Evolutionary conservation across 2,113 vertebrate species (phyloP).

Genomic region (Salvelinus namaycush): DNA sequence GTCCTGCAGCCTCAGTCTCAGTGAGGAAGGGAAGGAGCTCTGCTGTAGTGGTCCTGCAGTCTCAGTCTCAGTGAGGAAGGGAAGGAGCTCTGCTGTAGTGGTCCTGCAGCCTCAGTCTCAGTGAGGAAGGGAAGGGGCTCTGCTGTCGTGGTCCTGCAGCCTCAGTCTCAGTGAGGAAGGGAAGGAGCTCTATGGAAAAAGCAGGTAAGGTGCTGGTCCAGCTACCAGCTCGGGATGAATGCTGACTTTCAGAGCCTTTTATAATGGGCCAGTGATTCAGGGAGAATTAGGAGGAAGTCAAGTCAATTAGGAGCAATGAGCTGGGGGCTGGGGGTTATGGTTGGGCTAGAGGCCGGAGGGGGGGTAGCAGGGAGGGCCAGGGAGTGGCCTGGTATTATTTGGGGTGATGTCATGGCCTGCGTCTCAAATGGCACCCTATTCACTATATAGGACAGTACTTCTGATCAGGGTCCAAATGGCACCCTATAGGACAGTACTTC

Average conservation of each 20-base stretch:
- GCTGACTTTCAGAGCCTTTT: slow-evolving; percentile 60
- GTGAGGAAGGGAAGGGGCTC: slow-evolving; percentile 34
- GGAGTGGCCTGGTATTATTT: not conserved
- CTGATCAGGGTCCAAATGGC: no score
- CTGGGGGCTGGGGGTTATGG: slow-evolving; percentile 51
- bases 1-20: no score
- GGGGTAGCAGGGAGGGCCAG: not conserved
- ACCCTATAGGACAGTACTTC: no score
- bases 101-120: not conserved
- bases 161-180: slow-evolving; percentile 29
- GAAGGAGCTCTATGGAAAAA: slow-evolving; percentile 67
- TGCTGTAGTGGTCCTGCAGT: no score
- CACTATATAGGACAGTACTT: no score
- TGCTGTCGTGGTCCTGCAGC: no score
- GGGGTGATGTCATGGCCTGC: no score
- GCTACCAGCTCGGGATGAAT: slow-evolving; percentile 61
- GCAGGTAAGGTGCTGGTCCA: slow-evolving; percentile 55
- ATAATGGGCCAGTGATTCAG: slow-evolving; percentile 69
- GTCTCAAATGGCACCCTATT: no score
- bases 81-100: no score
- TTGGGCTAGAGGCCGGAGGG: slow-evolving; percentile 57
- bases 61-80: no score
- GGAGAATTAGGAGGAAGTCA: slow-evolving; percentile 33
- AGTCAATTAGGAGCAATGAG: slow-evolving; percentile 43
- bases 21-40: no score